phyloP scores from a whole-genome alignment of 2,888 invertebrate genomes.

The Caenorhabditis sp. region DNA sequence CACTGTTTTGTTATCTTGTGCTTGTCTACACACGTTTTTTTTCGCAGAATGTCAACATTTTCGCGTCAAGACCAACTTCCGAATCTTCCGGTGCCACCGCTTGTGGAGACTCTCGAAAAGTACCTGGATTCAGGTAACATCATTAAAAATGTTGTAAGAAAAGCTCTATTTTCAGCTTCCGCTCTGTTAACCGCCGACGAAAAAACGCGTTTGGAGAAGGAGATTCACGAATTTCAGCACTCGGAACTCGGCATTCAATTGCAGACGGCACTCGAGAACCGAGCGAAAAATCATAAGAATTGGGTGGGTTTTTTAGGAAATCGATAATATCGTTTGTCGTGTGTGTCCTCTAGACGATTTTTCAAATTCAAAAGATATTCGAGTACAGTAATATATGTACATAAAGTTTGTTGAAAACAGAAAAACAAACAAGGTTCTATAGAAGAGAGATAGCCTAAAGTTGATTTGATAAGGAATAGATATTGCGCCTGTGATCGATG shows the following conservation, averaged over 20 bases:
- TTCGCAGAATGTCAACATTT: slow-evolving; percentile 45
- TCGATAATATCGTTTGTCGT: background rate
- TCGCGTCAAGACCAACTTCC: slow-evolving; percentile 58
- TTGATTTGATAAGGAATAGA: too few species aligned
- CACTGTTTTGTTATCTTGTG: background rate
- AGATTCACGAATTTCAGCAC: slow-evolving; percentile 62
- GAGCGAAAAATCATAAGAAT: slow-evolving; percentile 57
- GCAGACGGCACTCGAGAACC: slow-evolving; percentile 61
- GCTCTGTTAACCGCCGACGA: slow-evolving; percentile 57
- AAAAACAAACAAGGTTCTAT: too few species aligned
- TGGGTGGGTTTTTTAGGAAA: slow-evolving; percentile 56
- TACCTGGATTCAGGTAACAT: slow-evolving; percentile 64
- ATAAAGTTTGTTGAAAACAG: too few species aligned
- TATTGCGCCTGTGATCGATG: too few species aligned
- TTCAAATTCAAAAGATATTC: background rate
- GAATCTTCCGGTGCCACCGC: slow-evolving; percentile 63
- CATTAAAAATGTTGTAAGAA: background rate
- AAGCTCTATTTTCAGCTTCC: slow-evolving; percentile 52
- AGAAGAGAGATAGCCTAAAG: too few species aligned
- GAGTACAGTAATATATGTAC: too few species aligned
- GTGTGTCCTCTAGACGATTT: background rate
- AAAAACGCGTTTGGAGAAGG: slow-evolving; percentile 35
- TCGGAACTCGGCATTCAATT: slow-evolving; percentile 53
- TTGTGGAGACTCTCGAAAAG: slow-evolving; percentile 64
- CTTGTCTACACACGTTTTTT: background rate